phyloP scores from a whole-genome alignment of 2,888 invertebrate species.

The Pyrrhia umbra region DNA sequence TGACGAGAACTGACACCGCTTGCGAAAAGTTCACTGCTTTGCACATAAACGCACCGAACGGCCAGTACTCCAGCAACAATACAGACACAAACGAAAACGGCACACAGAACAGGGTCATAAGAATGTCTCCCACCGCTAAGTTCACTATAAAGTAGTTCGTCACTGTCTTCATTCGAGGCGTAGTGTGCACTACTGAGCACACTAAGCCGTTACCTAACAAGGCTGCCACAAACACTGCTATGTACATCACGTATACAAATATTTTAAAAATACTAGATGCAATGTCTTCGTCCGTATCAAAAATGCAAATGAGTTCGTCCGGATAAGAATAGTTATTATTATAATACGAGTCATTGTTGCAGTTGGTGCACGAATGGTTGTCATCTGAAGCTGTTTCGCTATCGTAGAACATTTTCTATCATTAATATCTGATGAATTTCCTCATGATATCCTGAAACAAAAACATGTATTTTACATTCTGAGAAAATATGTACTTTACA shows the following conservation, averaged over 20 bases:
- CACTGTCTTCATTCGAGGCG: slow-evolving; percentile 96
- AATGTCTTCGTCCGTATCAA: slow-evolving; percentile 38
- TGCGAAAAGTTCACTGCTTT: slow-evolving; percentile 95
- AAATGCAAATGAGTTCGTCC: slow-evolving; percentile 36
- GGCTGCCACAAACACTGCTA: slow-evolving; percentile 92
- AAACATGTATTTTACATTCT: not conserved
- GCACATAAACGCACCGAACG: slow-evolving; percentile 95
- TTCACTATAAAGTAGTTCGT: slow-evolving; percentile 98
- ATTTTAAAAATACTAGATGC: slow-evolving; percentile 32
- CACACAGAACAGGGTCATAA: slow-evolving; percentile 97
- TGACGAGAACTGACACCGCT: slow-evolving; percentile 95
- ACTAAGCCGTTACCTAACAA: slow-evolving; percentile 94
- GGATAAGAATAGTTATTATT: slow-evolving; percentile 22
- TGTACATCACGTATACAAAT: slow-evolving; percentile 92
- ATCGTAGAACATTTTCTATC: slow-evolving; percentile 31
- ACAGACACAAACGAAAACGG: slow-evolving; percentile 96
- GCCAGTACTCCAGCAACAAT: slow-evolving; percentile 95
- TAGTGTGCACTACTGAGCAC: slow-evolving; percentile 95
- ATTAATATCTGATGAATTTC: slow-evolving; percentile 17
- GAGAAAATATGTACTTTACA: not conserved
- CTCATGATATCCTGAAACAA: slow-evolving; percentile 41
- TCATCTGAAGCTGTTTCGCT: slow-evolving; percentile 9
- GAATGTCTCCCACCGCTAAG: slow-evolving; percentile 96
- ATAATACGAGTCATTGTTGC: slow-evolving; percentile 26
- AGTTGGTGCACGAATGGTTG: slow-evolving; percentile 33